Base-by-base conservation (phyloP, 1,140 invertebrate species). In the Cydia splendana region DNA sequence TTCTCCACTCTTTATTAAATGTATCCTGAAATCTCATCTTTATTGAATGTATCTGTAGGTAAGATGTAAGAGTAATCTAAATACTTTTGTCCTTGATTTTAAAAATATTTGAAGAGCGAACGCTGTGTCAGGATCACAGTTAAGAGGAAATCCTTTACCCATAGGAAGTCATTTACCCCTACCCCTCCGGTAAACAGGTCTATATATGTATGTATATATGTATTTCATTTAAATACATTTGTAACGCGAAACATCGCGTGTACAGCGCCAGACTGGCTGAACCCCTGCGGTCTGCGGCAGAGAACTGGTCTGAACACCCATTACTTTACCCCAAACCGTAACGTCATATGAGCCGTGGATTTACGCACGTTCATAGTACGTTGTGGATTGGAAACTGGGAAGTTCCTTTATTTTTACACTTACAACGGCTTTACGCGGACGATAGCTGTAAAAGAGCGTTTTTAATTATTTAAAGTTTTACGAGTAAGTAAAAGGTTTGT, bases 241-340 rank as follows among this genome's bases (percentile, higher is more conserved):
- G 4, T n/a, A 42, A 38, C 15, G 30, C n/a, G 38, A 62, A 62
- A 62, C 67, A 38, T 71, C 34, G 67, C 67, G 67, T 45, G 67
- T 42, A 18, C 34, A 62, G 67, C 34, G 67, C 30, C 67, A 71
- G 67, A 45, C 67, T 34, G 65, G 65, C 65, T 71, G 67, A 38
- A 24, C 67, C 30, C 30, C 30, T 71, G 67, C 67, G 67, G 67
- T 71, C 67, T 20, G 67, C 67, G 67, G 67, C 67, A 18, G 34
- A 69, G 65, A 71, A 71, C 67, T 71, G 67, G 67, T 71, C 67
- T 71, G 30, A 71, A 71, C 67, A 38, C 67, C 67, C 34, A 71
- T 71, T 45, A 71, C 9, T 7, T 20, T 20, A 10, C 57, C 57
- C 57, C 57, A 62, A 10, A n/a, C 57, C 57, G n/a, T 24, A 24